phyloP scores from a whole-genome alignment of 2,888 invertebrate genomes.

The Hedychridium roseum region DNA sequence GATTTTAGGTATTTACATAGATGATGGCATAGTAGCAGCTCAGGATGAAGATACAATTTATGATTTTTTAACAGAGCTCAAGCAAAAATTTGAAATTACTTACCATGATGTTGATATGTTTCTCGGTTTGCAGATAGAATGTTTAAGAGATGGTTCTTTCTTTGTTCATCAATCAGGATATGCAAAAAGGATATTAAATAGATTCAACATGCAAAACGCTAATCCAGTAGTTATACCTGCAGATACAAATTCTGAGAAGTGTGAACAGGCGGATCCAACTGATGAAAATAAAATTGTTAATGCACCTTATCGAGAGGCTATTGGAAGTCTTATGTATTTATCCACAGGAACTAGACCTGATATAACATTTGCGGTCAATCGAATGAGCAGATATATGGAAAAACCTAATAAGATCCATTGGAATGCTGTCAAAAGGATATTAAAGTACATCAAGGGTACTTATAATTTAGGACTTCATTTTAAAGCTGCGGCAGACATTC shows the following conservation, averaged over 20 bases:
- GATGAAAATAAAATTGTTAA: background rate
- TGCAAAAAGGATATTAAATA: constrained; percentile 5
- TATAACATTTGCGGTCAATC: constrained; percentile 1
- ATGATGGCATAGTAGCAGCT: constrained; percentile 20
- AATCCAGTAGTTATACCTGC: background rate
- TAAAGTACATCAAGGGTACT: constrained; percentile 9
- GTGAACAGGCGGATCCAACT: no score
- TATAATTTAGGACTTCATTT: background rate
- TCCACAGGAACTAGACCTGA: constrained; percentile 1
- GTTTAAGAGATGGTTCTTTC: constrained; percentile 3
- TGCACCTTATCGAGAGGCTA: constrained; percentile 8
- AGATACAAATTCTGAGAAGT: no score
- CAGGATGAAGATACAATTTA: constrained; percentile 14
- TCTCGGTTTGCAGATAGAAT: constrained; percentile 11
- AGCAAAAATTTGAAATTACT: no score
- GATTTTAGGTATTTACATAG: constrained; percentile 23
- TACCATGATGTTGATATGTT: no score
- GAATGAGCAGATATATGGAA: constrained; percentile 8
- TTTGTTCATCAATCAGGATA: constrained; percentile 6
- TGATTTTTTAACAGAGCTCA: constrained; percentile 17
- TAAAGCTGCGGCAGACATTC: background rate
- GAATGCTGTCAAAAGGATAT: constrained; percentile 9
- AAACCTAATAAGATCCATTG: constrained; percentile 8
- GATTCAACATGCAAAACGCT: background rate
- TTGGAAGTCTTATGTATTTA: constrained; percentile 7